Evolutionary conservation across 1,140 invertebrate species (phyloP).

Genomic region (Bombus pyrosoma): DNA sequence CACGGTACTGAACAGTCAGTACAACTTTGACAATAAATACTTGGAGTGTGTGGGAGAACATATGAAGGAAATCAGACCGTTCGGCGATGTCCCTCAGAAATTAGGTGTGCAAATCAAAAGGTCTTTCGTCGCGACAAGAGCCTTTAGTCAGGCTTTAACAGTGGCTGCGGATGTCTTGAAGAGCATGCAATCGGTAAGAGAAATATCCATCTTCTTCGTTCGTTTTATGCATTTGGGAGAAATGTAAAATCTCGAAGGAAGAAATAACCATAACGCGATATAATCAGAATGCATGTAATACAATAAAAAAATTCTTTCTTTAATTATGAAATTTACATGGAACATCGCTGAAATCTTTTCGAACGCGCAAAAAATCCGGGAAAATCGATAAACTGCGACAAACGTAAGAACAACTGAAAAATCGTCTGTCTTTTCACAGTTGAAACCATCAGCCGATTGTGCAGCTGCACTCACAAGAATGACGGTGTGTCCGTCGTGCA

Average conservation of each 20-base stretch:
- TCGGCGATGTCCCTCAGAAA: conserved; percentile 96
- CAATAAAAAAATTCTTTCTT: too few species aligned
- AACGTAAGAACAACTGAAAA: background rate
- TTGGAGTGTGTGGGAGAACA: conserved; percentile 93
- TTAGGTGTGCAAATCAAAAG: conserved; percentile 93
- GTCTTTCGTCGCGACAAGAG: conserved; percentile 96
- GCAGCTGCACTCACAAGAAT: conserved; percentile 91
- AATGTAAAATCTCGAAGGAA: too few species aligned
- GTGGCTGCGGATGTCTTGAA: conserved; percentile 92
- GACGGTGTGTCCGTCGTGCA: conserved; percentile 93
- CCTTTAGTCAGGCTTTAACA: conserved; percentile 94
- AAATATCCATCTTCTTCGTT: background rate
- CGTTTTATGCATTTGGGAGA: background rate
- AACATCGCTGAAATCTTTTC: background rate
- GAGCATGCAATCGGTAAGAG: conserved; percentile 90
- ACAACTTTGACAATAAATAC: conserved; percentile 94
- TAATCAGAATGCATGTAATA: too few species aligned
- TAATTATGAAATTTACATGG: too few species aligned
- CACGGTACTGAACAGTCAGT: conserved; percentile 95
- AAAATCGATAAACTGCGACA: too few species aligned
- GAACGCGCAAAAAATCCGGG: too few species aligned
- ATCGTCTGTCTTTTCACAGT: conserved; percentile 59
- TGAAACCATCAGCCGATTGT: conserved; percentile 86
- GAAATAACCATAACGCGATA: too few species aligned
- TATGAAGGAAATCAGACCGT: conserved; percentile 96